Base-by-base conservation (phyloP, 2,113 vertebrate species). In the Herpetotheres cachinnans region DNA sequence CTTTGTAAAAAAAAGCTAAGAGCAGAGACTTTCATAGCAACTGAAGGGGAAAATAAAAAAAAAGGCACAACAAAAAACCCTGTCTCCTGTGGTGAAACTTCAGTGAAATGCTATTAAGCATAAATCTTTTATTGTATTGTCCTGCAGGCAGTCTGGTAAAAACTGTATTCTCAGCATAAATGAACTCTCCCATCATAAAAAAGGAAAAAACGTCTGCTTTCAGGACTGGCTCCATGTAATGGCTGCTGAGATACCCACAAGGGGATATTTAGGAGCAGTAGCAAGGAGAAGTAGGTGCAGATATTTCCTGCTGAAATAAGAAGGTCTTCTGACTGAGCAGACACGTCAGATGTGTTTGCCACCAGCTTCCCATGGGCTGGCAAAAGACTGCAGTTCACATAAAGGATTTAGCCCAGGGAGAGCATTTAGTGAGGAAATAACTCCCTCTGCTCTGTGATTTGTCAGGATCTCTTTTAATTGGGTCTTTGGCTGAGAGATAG, bases 41-140 rank as follows among this genome's bases (percentile, higher is more conserved):
- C 34, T 59, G 93, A 34, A 86, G 82, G 50, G 47, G 78, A 86
- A 66, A 85, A 77, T 42, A 82, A 80, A 50, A 87, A 84, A 95
- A 94, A 93, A 77, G 38, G 58, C 83, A 96, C 91, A 95, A 96
- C 90, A 96, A 96, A 97, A 69, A 1, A 0, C 36, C 49, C 55
- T 44, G 50, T 90, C 95, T 98, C 98, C 94, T 76, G 93, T 87
- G 95, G 97, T 76, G 91, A 97, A 97, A 95, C 88, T 92, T 96
- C 95, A 95, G 94, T 95, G 92, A 97, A 97, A 97, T 90, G 96
- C 95, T 97, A 96, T 98, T 94, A 97, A 91, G 96, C 94, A 97
- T 97, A 87, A 93, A 96, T 95, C 96, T 98, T 98, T 98, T 89
- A 97, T 97, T 98, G 97, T 95, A 96, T 86, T 96, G 95, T 98